phyloP scores from a whole-genome alignment of 2,797 vertebrate species.

The Lateolabrax maculatus region DNA sequence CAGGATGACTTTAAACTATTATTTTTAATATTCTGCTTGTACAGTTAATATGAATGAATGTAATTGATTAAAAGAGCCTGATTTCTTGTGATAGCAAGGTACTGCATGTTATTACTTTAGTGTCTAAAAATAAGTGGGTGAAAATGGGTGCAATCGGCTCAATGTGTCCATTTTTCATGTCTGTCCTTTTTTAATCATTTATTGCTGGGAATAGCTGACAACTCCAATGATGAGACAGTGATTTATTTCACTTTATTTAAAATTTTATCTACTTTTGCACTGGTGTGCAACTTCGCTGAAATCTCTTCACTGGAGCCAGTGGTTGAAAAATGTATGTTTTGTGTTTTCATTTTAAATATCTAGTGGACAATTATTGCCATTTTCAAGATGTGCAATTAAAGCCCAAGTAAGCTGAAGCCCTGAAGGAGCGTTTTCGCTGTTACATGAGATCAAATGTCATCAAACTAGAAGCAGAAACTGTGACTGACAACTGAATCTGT shows the following conservation, averaged over 20 bases:
- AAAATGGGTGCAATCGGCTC: too few relatives aligned
- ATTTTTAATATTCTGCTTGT: not conserved
- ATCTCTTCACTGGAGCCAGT: not conserved
- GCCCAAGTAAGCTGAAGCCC: not conserved
- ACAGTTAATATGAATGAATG: not conserved
- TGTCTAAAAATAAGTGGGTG: not conserved
- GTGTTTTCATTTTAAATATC: not conserved
- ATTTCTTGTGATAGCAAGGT: not conserved
- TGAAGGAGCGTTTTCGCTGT: not conserved
- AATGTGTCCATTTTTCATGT: not conserved
- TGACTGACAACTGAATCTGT: not conserved
- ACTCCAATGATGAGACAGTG: not conserved
- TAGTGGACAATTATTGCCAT: not conserved
- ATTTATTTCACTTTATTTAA: not conserved
- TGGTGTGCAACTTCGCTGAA: not conserved
- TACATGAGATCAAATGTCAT: constrained; percentile 3
- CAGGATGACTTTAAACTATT: not conserved
- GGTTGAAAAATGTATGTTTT: not conserved
- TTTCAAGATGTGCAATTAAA: not conserved
- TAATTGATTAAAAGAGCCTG: not conserved
- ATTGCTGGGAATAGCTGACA: not conserved
- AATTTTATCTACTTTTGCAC: not conserved
- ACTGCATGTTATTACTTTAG: not conserved
- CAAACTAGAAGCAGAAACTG: not conserved
- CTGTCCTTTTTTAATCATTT: not conserved